Evolutionary conservation across 2,113 vertebrate species (phyloP).

Genomic region (Nycticebus coucang): DNA sequence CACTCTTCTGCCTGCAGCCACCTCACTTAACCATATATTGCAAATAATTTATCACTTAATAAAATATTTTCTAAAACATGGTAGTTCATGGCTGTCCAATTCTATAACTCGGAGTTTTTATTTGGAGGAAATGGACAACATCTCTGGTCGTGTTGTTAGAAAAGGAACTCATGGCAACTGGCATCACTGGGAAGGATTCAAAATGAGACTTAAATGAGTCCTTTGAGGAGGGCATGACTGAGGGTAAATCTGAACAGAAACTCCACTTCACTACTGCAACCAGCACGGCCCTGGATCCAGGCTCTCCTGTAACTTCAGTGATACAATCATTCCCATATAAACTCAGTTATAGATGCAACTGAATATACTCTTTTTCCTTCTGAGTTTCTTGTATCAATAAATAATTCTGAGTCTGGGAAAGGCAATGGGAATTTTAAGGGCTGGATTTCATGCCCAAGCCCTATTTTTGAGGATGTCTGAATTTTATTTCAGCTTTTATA

Average conservation of each 20-base stretch:
- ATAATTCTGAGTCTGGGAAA: not conserved
- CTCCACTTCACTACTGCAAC: not conserved
- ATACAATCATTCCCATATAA: not conserved
- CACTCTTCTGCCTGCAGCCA: not conserved
- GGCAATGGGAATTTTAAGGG: not conserved
- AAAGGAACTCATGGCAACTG: not conserved
- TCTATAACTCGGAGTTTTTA: not conserved
- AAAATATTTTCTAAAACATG: not conserved
- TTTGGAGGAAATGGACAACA: not conserved
- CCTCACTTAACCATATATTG: not conserved
- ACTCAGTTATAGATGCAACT: not conserved
- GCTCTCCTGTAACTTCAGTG: not conserved
- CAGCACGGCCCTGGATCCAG: not conserved
- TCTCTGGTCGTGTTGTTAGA: not conserved
- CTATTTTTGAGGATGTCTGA: not conserved
- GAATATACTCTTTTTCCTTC: not conserved
- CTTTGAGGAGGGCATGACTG: not conserved
- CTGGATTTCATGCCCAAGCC: not conserved
- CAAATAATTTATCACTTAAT: slow-evolving; percentile 31
- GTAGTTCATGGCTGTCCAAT: not conserved
- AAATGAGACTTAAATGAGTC: not conserved
- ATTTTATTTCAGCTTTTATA: slow-evolving; percentile 30
- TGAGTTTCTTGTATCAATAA: not conserved
- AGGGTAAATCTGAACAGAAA: not conserved
- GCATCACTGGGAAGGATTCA: not conserved